These are phyloP conservation scores for Hoplostethus atlanticus DNA, from an alignment of 2,797 vertebrate species.

Conservation along the genomic window DNA sequence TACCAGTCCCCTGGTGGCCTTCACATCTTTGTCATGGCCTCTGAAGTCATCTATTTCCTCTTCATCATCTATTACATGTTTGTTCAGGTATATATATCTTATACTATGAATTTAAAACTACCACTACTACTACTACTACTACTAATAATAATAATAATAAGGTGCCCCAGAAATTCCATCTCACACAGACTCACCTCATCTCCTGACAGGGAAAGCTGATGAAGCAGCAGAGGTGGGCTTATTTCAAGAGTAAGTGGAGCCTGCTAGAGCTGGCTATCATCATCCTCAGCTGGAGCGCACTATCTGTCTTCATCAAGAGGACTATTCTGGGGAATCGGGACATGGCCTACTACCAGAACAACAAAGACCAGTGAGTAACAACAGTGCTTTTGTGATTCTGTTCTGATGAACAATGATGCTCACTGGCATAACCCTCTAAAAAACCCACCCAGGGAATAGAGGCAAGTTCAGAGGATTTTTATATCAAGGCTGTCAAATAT, in stretches of 20 bases:
- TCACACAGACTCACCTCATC: conserved; percentile 16
- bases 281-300: conserved; percentile 92
- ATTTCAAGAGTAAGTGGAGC: conserved; percentile 94
- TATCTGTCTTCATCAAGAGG: conserved; percentile 92
- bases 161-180: background rate
- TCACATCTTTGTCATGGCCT: conserved; percentile 92
- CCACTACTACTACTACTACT: background rate
- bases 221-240: conserved; percentile 88
- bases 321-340: conserved; percentile 89
- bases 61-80: conserved; percentile 95
- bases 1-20: conserved; percentile 91
- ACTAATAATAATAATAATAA: background rate
- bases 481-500: background rate
- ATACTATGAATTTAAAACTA: background rate
- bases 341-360: conserved; percentile 88
- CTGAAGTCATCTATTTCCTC: conserved; percentile 92
- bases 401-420: background rate
- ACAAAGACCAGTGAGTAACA: conserved; percentile 88
- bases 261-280: conserved; percentile 92
- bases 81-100: conserved; percentile 85
- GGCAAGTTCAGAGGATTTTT: too few relatives aligned
- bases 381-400: background rate
- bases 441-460: too few relatives aligned
- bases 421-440: too few relatives aligned
- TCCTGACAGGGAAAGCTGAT: conserved; percentile 88